phyloP scores from a whole-genome alignment of 2,113 vertebrate species.

The Cygnus buccinator region DNA sequence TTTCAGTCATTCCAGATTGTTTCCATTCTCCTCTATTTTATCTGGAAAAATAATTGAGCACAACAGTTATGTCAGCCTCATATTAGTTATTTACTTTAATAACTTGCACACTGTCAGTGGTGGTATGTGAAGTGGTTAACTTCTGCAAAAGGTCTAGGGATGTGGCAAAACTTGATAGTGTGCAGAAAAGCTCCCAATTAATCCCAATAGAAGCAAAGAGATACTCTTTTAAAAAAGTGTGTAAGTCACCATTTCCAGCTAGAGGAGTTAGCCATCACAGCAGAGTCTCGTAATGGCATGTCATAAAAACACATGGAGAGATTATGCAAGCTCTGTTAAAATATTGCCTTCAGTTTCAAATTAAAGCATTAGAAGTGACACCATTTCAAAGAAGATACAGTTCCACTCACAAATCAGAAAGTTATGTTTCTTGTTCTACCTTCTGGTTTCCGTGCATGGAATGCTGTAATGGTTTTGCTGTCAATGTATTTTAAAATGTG shows the following conservation, averaged over 20 bases:
- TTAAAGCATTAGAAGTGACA: neutral
- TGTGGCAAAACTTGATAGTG: neutral
- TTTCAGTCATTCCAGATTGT: neutral
- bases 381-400: neutral
- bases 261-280: neutral
- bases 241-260: neutral
- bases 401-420: neutral
- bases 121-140: neutral
- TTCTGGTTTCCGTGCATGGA: neutral
- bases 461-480: neutral
- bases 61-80: neutral
- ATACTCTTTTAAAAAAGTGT: neutral
- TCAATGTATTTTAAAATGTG: neutral
- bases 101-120: neutral
- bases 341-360: neutral
- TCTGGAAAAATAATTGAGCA: neutral
- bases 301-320: neutral
- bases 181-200: neutral
- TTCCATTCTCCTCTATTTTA: neutral
- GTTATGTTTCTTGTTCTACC: neutral
- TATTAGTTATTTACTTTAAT: neutral
- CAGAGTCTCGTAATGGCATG: neutral
- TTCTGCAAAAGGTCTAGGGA: neutral
- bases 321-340: slow-evolving; percentile 2
- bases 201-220: neutral